Evolutionary conservation across 2,113 vertebrate genomes (phyloP), one percentile per base, ranked within the genome.

Genomic region (Lycaon pictus): DNA sequence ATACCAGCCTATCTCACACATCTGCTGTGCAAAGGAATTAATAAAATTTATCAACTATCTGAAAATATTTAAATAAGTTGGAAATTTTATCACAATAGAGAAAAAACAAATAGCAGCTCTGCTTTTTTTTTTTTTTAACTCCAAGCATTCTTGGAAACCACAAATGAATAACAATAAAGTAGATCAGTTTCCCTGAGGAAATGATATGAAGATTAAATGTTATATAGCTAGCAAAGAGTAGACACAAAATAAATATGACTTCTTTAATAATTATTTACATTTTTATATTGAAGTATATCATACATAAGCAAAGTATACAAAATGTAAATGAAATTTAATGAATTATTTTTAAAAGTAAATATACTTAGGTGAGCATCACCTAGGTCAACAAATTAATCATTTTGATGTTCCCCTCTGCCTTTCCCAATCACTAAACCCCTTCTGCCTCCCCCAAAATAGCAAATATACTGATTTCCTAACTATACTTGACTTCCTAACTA

Each of bases 21-120:
- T 87, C 85, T 90, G 93, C 60, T 95, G 53, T 29, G 15, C 65
- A 71, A 65, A 90, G 94, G 80, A 92, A 95, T 13, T 90, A 96
- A 96, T 85, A 62, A 92, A 89, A 87, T 58, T 65, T 92, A 87
- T 81, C 92, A 96, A 37, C 69, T 76, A 88, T 81, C 87, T 88
- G 87, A 80, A 96, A 98, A 96, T 76, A 91, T 74, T 92, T 93
- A 84, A 96, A 92, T 82, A n/a, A 92, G 37, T 88, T 91, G 56
- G 69, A 96, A 96, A 84, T 83, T 83, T 83, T 94, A 97, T 97
- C 76, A 93, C 56, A 84, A 65, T 20, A 90, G 48, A 93, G 37
- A 51, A 81, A 94, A 89, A 97, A 60, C 71, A 96, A 93, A 93
- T 48, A 88, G 58, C 51, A 65, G 29, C 72, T 85, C 9, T 15